Conservation (phyloP, 1,140 invertebrate species). For the Drosophila jambulina region DNA sequence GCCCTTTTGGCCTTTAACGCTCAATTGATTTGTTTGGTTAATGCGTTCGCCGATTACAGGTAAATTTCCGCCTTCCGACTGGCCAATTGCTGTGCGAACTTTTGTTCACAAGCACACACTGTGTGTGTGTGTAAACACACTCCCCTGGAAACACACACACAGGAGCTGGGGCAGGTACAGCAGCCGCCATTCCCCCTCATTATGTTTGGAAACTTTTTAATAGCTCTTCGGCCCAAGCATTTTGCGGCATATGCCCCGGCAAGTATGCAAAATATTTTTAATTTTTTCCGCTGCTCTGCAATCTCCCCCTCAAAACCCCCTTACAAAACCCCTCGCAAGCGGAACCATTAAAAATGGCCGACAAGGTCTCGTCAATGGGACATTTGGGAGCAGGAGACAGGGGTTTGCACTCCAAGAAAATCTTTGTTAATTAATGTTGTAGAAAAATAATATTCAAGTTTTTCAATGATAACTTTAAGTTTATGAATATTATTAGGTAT, state of each 20-base stretch:
- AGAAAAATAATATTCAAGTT: too few species aligned
- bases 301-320: neutral
- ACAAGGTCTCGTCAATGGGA: constrained; percentile 62
- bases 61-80: constrained; percentile 45
- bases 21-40: constrained; percentile 75
- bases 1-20: constrained; percentile 66
- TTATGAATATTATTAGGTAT: neutral
- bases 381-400: constrained; percentile 60
- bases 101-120: constrained; percentile 25
- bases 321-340: constrained; percentile 26
- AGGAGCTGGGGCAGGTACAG: neutral
- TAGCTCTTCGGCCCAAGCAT: constrained; percentile 65
- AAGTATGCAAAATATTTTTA: constrained; percentile 61
- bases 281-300: constrained; percentile 52
- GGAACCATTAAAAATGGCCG: constrained; percentile 76
- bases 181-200: constrained; percentile 3
- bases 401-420: constrained; percentile 6
- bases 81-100: constrained; percentile 46
- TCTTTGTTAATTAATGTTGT: too few species aligned
- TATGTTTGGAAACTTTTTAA: constrained; percentile 64
- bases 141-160: neutral
- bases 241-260: constrained; percentile 42
- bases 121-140: neutral
- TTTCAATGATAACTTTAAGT: neutral
- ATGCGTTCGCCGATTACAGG: constrained; percentile 68